These are phyloP conservation scores for Drosophila dunni DNA, from an alignment of 1,140 invertebrate genomes.

Conservation along the genomic window DNA sequence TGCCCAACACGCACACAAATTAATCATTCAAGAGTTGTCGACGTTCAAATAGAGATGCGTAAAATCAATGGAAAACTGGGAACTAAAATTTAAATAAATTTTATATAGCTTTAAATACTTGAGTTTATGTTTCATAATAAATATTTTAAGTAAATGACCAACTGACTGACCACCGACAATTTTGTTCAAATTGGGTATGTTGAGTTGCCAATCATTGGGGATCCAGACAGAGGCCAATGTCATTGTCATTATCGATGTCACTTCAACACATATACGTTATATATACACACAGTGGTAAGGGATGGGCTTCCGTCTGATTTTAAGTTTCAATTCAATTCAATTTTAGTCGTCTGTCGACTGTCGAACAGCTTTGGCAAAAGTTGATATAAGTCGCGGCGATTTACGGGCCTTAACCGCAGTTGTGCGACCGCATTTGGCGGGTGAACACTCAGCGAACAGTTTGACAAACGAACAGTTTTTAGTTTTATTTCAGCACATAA, in stretches of 20 bases:
- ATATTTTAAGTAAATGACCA: no score
- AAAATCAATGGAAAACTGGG: background rate
- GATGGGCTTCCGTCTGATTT: slow-evolving; percentile 19
- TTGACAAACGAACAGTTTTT: slow-evolving; percentile 38
- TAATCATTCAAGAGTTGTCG: slow-evolving; percentile 39
- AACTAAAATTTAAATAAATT: background rate
- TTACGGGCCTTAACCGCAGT: slow-evolving; percentile 56
- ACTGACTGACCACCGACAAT: slow-evolving; percentile 16
- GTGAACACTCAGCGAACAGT: slow-evolving; percentile 46
- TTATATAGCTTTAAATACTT: background rate
- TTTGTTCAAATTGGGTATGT: background rate
- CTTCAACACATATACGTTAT: background rate
- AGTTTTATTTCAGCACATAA: background rate
- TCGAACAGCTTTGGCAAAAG: slow-evolving; percentile 33
- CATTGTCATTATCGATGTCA: slow-evolving; percentile 5
- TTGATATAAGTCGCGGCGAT: slow-evolving; percentile 63
- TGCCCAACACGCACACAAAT: slow-evolving; percentile 46
- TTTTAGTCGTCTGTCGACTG: slow-evolving; percentile 17
- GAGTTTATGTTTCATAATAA: no score
- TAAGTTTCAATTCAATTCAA: slow-evolving; percentile 34
- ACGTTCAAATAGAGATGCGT: slow-evolving; percentile 16
- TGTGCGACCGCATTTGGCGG: slow-evolving; percentile 73
- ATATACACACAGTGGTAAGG: background rate
- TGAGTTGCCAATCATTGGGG: background rate
- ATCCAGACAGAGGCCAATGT: slow-evolving; percentile 10